Evolutionary conservation across 2,113 vertebrate genomes (phyloP).

Genomic region (Spea multiplicata): DNA sequence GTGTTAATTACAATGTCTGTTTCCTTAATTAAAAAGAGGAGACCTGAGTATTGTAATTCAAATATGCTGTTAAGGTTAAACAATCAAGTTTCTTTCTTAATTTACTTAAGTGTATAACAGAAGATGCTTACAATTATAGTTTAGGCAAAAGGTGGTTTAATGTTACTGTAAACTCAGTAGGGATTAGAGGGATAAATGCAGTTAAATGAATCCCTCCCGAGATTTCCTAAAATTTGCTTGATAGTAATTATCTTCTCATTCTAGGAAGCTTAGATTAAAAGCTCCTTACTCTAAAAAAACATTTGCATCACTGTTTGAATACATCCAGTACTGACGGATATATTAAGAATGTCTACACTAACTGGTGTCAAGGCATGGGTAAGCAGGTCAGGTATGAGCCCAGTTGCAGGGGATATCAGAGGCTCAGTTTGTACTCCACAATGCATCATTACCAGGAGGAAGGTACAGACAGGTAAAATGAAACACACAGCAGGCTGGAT

Average conservation of each 20-base stretch:
- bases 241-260: conserved; percentile 38
- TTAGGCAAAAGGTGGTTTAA: conserved; percentile 26
- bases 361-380: too few relatives aligned
- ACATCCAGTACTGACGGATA: not conserved
- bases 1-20: conserved; percentile 39
- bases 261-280: conserved; percentile 28
- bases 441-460: too few relatives aligned
- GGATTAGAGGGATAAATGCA: conserved; percentile 40
- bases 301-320: conserved; percentile 24
- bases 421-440: too few relatives aligned
- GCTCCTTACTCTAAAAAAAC: not conserved
- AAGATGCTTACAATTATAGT: conserved; percentile 27
- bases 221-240: conserved; percentile 35
- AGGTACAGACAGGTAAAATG: too few relatives aligned
- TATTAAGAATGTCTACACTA: too few relatives aligned
- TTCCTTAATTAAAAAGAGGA: conserved; percentile 39
- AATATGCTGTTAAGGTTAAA: conserved; percentile 26
- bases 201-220: conserved; percentile 37
- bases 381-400: too few relatives aligned
- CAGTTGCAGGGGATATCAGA: too few relatives aligned
- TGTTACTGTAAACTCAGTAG: conserved; percentile 46
- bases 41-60: conserved; percentile 14
- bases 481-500: too few relatives aligned
- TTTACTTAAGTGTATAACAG: conserved; percentile 29
- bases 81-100: conserved; percentile 36